Percentiles rank a stretch among this genome's conserved stretches.
phyloP scores from a whole-genome alignment of 2,113 vertebrate species.

The Geococcyx californianus region DNA sequence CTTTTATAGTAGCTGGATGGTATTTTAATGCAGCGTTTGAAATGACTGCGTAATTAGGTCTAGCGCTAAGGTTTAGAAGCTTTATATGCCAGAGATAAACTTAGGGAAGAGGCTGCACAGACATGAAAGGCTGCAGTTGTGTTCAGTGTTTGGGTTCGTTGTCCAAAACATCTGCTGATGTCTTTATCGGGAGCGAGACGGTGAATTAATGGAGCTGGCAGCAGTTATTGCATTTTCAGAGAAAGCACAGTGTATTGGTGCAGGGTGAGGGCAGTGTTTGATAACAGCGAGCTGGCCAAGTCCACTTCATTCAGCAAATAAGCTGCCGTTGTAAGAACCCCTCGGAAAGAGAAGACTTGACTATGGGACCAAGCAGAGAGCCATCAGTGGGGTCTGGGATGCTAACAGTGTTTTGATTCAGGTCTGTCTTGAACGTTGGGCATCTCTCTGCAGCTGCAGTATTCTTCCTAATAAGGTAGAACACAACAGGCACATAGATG shows the following conservation, averaged over 20 bases:
- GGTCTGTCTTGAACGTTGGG: background rate
- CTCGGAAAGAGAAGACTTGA: background rate
- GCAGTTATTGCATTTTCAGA: background rate
- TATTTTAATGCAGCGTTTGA: conserved; percentile 41
- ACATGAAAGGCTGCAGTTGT: background rate
- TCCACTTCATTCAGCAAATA: background rate
- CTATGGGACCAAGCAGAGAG: background rate
- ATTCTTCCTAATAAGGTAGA: background rate
- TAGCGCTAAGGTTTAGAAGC: background rate
- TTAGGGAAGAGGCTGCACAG: background rate
- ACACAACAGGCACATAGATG: background rate
- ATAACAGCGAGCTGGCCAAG: background rate
- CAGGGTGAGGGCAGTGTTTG: background rate
- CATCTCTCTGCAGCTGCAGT: background rate
- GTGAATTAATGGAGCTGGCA: background rate
- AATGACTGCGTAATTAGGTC: rapidly evolving
- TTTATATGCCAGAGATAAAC: background rate
- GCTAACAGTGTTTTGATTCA: background rate
- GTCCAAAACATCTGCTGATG: background rate
- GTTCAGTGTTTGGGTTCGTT: background rate
- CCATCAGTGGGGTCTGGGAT: background rate
- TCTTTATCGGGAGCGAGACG: background rate
- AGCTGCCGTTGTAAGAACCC: background rate
- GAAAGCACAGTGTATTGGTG: rapidly evolving
- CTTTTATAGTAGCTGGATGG: conserved; percentile 29